These are phyloP conservation scores for Gymnopithys bicolor DNA, from an alignment of 2,797 vertebrate genomes.

Conservation along the genomic window DNA sequence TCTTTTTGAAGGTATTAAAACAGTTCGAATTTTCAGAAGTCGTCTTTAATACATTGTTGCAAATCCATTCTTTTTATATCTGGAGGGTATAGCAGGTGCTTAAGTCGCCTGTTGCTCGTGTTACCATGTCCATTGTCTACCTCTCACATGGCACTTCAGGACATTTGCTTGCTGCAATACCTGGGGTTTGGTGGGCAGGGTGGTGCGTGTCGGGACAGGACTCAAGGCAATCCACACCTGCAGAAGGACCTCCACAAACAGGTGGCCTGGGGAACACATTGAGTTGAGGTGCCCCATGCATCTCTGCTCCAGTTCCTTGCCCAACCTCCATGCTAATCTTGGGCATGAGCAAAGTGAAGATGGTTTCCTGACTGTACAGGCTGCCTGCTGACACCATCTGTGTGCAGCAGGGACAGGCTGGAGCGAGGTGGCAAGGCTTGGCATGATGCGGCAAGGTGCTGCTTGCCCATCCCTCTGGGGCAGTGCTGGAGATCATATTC, in stretches of 20 bases:
- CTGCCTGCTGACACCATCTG: accelerated
- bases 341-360: neutral
- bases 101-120: neutral
- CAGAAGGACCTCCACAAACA: accelerated
- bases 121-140: accelerated
- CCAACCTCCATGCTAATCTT: accelerated
- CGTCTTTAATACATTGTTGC: neutral
- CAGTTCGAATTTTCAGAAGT: neutral
- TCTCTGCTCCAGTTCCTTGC: accelerated
- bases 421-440: neutral
- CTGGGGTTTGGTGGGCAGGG: accelerated
- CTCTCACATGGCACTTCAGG: accelerated
- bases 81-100: neutral
- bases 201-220: accelerated
- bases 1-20: neutral
- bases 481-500: accelerated
- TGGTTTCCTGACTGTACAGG: no score
- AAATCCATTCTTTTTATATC: neutral
- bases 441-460: accelerated
- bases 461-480: accelerated
- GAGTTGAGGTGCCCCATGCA: accelerated
- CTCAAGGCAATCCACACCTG: accelerated
- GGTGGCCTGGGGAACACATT: accelerated
- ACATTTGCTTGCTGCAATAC: accelerated
- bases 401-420: accelerated